Base-by-base conservation (phyloP, 1,140 invertebrate species). In the Coelopa frigida region DNA sequence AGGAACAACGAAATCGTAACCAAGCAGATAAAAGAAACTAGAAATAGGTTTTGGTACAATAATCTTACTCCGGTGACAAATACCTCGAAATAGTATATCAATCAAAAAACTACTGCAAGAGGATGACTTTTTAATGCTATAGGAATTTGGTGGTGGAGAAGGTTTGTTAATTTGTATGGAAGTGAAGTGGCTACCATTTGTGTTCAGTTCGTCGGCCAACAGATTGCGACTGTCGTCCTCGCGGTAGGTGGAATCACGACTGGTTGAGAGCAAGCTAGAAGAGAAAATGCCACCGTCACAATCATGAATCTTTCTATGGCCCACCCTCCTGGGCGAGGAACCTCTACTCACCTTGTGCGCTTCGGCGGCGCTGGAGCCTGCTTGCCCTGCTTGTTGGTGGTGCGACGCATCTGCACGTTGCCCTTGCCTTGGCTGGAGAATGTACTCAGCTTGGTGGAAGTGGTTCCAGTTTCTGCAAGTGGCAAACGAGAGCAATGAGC, bases 281-380 rank as follows among this genome's bases (percentile, higher is more conserved):
- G 3, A 15, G 24, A 31, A 43, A 23, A 14, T 29, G 27, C n/a
- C n/a, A n/a, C n/a, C n/a, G n/a, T n/a, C n/a, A n/a, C n/a, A n/a
- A n/a, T n/a, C n/a, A n/a, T n/a, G n/a, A n/a, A n/a, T n/a, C n/a
- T n/a, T n/a, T n/a, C n/a, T n/a, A n/a, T n/a, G n/a, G n/a, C n/a
- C n/a, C n/a, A n/a, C n/a, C n/a, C n/a, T n/a, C n/a, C n/a, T n/a
- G n/a, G 32, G 12, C 5, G 10, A 12, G 4, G 18, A 26, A 27
- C 17, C 3, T 14, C 20, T 10, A 50, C 45, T 44, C 75, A 93
- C 86, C 89, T 94, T 33, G 92, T 95, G 55, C 92, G 75, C 72
- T 94, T 94, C 4, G 92, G 92, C 49, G 92, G 92, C 4, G 89
- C 88, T 20, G 92, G 92, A n/a, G 91, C 90, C 66, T 89, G 87